phyloP scores from a whole-genome alignment of 2,888 invertebrate genomes.

The Eudemis profundana region DNA sequence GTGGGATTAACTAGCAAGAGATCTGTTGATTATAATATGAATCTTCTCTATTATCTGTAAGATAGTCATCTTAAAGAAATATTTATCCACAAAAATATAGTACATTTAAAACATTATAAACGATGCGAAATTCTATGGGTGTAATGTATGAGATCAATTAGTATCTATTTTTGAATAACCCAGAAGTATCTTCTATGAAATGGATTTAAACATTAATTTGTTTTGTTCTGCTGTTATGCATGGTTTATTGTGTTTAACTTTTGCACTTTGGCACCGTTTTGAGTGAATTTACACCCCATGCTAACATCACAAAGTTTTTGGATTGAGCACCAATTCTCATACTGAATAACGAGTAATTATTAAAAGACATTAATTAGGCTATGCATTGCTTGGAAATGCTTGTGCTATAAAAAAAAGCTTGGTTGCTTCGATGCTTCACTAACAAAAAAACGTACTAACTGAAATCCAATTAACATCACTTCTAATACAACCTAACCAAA shows the following conservation, averaged over 20 bases:
- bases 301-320: slow-evolving; percentile 26
- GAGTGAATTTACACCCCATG: slow-evolving; percentile 8
- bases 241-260: slow-evolving; percentile 29
- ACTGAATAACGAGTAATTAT: slow-evolving; percentile 31
- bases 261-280: slow-evolving; percentile 20
- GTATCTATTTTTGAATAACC: neutral
- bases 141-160: neutral
- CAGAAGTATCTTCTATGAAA: neutral
- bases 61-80: neutral
- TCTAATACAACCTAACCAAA: slow-evolving; percentile 5
- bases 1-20: slow-evolving; percentile 22
- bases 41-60: slow-evolving; percentile 6
- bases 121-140: slow-evolving; percentile 10
- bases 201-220: neutral
- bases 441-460: neutral
- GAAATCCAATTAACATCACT: neutral
- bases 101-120: slow-evolving; percentile 21
- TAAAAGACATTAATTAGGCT: slow-evolving; percentile 6
- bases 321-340: slow-evolving; percentile 26
- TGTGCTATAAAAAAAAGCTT: slow-evolving; percentile 24
- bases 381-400: slow-evolving; percentile 29
- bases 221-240: slow-evolving; percentile 16
- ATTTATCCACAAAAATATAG: slow-evolving; percentile 1
- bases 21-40: slow-evolving; percentile 16
- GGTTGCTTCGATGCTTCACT: slow-evolving; percentile 34